Base-by-base conservation (phyloP, 2,888 invertebrate species). In the Aspidiotus rigidus region DNA sequence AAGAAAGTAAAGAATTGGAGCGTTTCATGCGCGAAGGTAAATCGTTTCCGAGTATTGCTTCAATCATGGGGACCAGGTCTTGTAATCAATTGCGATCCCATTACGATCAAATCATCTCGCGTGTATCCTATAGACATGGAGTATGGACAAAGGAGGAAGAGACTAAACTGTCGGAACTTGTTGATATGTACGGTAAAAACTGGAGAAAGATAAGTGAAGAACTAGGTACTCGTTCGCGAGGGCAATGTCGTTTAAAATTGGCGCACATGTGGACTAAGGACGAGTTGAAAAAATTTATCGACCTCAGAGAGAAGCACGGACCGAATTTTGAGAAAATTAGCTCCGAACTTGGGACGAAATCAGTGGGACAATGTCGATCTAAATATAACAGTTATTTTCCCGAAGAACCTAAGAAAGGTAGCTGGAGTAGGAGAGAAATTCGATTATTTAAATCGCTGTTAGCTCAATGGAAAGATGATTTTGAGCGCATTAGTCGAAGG, bases 221-320 rank as follows among this genome's bases (percentile, higher is more conserved):
- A 17, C 16, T 69, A 40, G 56, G 54, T 11, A 62, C 57, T 7
- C 56, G 69, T 11, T 49, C 10, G 8, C 56, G 69, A 56, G 55
- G 15, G n/a, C 69, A 69, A 44, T 69, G 69, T 17, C 62, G 69
- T 49, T n/a, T 62, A n/a, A 69, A 69, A 62, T 69, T 60, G 10
- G 1, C 9, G 53, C n/a, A 13, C 2, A 13, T 28, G 7, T 28
- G 16, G 13, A 28, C 28, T 28, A 28, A 28, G 28, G 28, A 28
- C 1, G 28, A 28, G 28, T 28, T 28, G 28, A 28, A 28, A 28
- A 28, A 28, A 28, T 28, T 28, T 28, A 28, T 1, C 28, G 28
- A 28, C 28, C 28, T 28, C 5, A 28, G 1, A 1, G 28, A 28
- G 5, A 28, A 28, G 28, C 5, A 28, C 28, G 28, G 28, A 28